Evolutionary conservation across 2,888 invertebrate genomes (phyloP).

Genomic region (Endomychus coccineus): DNA sequence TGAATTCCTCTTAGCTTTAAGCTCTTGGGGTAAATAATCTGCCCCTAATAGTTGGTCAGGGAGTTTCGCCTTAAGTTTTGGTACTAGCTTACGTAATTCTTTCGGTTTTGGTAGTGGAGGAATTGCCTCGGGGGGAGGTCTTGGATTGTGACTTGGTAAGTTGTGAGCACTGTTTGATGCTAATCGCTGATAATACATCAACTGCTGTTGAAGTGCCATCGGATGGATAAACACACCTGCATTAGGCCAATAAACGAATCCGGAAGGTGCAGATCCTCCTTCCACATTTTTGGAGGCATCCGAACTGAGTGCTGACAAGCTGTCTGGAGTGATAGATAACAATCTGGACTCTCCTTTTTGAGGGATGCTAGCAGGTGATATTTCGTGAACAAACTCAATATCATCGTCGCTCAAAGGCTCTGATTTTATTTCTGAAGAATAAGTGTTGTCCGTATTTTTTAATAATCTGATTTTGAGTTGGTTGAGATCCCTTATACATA

Average conservation of each 20-base stretch:
- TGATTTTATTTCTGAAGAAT: slow-evolving; percentile 55
- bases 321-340: slow-evolving; percentile 31
- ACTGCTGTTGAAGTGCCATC: slow-evolving; percentile 61
- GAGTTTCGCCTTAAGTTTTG: slow-evolving; percentile 31
- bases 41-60: background rate
- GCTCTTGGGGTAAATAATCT: slow-evolving; percentile 27
- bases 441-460: slow-evolving; percentile 56
- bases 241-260: slow-evolving; percentile 64
- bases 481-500: slow-evolving; percentile 71
- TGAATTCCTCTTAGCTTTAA: slow-evolving; percentile 39
- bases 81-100: slow-evolving; percentile 41
- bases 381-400: slow-evolving; percentile 39
- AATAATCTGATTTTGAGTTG: slow-evolving; percentile 59
- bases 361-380: slow-evolving; percentile 27
- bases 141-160: slow-evolving; percentile 31
- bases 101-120: slow-evolving; percentile 19
- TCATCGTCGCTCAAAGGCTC: slow-evolving; percentile 52
- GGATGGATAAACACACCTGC: slow-evolving; percentile 68
- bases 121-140: slow-evolving; percentile 26
- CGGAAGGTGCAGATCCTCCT: slow-evolving; percentile 40
- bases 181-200: slow-evolving; percentile 68
- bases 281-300: slow-evolving; percentile 42
- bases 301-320: slow-evolving; percentile 44
- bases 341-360: slow-evolving; percentile 12
- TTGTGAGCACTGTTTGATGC: slow-evolving; percentile 48